Conservation (phyloP, 2,888 invertebrate species). For the Cantharis flavilabris region DNA sequence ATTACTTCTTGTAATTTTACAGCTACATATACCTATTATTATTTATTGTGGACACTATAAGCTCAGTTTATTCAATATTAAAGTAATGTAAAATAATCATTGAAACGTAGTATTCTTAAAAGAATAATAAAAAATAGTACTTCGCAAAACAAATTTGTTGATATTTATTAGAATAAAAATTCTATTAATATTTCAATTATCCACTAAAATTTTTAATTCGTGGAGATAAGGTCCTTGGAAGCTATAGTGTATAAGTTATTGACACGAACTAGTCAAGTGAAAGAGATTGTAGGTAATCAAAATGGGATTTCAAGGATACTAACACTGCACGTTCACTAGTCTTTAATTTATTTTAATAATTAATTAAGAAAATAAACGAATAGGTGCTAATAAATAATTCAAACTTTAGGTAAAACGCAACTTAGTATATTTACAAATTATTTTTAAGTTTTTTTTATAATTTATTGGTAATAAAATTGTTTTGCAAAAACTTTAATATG, state of each 20-base stretch:
- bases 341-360: not conserved
- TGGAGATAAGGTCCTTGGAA: not conserved
- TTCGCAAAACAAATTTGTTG: not conserved
- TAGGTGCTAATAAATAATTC: not conserved
- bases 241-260: not conserved
- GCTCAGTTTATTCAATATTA: no score
- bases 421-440: not conserved
- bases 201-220: not conserved
- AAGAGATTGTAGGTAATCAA: not conserved
- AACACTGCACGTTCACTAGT: not conserved
- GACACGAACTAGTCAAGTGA: not conserved
- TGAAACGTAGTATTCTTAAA: no score
- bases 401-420: not conserved
- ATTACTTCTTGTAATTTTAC: not conserved
- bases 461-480: not conserved
- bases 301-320: not conserved
- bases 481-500: not conserved
- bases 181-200: not conserved
- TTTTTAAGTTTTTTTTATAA: not conserved
- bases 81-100: not conserved
- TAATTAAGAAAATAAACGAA: not conserved
- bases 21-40: no score
- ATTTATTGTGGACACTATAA: no score
- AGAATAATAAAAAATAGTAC: no score
- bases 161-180: not conserved